Conservation (phyloP, 1,140 invertebrate genomes). For the Bombus soroeensis region DNA sequence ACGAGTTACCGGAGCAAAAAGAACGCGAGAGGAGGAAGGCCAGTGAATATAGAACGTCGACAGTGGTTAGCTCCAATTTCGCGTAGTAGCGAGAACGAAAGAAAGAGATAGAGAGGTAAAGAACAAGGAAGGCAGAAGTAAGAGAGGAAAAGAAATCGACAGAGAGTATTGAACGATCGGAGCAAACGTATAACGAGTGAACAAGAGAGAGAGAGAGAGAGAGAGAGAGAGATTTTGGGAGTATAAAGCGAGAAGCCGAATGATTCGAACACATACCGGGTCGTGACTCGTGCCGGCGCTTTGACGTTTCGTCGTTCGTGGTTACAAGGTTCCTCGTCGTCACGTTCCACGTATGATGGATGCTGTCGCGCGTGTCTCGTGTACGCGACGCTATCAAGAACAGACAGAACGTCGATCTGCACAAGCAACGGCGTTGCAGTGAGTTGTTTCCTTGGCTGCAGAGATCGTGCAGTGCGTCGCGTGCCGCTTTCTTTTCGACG, state of each 20-base stretch:
- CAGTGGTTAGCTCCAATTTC: not conserved
- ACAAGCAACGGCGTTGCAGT: conserved; percentile 48
- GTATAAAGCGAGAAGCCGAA: conserved; percentile 10
- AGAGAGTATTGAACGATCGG: not conserved
- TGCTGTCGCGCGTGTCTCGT: conserved; percentile 68
- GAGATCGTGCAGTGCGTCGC: conserved; percentile 33
- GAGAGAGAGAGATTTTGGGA: not conserved
- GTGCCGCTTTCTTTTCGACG: conserved; percentile 14
- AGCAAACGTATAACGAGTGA: not conserved
- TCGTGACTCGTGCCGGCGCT: conserved; percentile 56
- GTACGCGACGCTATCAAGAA: conserved; percentile 61
- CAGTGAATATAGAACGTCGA: not conserved
- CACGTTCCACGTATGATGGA: conserved; percentile 68
- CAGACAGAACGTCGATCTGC: conserved; percentile 69
- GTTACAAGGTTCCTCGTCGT: conserved; percentile 18
- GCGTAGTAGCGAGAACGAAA: not conserved
- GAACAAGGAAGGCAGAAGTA: not conserved
- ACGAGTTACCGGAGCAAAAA: conserved; percentile 20
- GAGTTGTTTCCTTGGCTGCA: conserved; percentile 20
- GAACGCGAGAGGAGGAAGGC: not conserved
- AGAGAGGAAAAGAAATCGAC: not conserved
- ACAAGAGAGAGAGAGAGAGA: not conserved
- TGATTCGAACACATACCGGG: conserved; percentile 48
- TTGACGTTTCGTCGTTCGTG: conserved; percentile 59
- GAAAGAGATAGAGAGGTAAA: not conserved